Base-by-base conservation (phyloP, 2,888 invertebrate genomes). In the Hydroisotoma schaefferi region DNA sequence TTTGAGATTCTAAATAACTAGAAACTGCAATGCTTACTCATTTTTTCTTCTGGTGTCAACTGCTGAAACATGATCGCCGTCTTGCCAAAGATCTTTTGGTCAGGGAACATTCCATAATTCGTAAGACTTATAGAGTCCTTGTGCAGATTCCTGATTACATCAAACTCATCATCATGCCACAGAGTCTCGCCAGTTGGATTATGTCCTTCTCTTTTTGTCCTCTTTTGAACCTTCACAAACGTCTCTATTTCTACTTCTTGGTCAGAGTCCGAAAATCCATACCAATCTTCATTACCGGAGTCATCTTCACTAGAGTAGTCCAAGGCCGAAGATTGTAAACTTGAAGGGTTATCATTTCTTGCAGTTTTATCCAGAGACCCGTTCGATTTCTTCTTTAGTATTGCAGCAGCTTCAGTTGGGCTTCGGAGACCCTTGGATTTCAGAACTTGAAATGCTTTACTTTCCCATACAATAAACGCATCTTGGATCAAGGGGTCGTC, bases 381-480 rank as follows among this genome's bases (percentile, higher is more conserved):
- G 6, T 43, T 20, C 33, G 43, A 43, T 18, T 43, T 43, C 18
- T 43, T 20, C 18, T 18, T 20, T 43, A 20, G 18, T 43, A n/a
- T 15, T 43, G 12, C 12, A 18, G 10, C 43, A 15, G 12, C 12
- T 15, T 15, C 12, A 15, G 12, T 33, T 33, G 33, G 33, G 8
- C 33, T 33, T 33, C 15, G 33, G 15, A 6, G 8, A 10, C 8
- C 6, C 15, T 33, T 10, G 33, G 33, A 33, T 33, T 33, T 6
- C 43, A 6, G 8, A 15, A 15, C 18, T 6, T 43, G 6, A 47
- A 6, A 6, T 8, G 15, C 23, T 48, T 48, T 52, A 22, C 22
- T 33, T 25, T 59, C 49, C 65, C 65, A 65, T 5, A 65, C 5
- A 23, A 61, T 44, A 28, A 61, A 65, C 0, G 65, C 65, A 10